Base-by-base conservation (phyloP, 23 tunicate genomes). In the Corella eumyota region DNA sequence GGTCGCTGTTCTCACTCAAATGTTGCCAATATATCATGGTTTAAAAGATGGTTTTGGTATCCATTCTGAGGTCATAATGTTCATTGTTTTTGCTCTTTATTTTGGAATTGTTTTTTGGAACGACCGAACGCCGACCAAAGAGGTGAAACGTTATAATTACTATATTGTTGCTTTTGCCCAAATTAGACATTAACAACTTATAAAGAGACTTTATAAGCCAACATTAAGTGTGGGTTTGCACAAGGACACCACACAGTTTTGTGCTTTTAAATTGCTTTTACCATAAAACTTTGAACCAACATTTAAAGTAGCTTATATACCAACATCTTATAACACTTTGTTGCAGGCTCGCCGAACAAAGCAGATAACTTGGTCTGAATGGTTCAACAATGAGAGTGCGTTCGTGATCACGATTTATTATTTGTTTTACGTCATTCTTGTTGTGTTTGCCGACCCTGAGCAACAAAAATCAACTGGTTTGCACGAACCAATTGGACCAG, bases 1-100 rank as follows among this genome's bases (percentile, higher is more conserved):
- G 3, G 25, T 54, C 17, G 94, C 94, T 25, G 73, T 84, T 36
- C 21, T 84, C 15, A 67, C 65, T 52, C 94, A 84, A 75, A 62
- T 84, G 72, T 63, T 84, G 15, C 94, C 94, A 6, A 65, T 84
- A 20, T 84, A 84, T 63, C 94, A 84, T 51, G 94, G 94, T 2
- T 67, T 84, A 13, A 84, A 84, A 64, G 94, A 84, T 67, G 94
- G 94, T 15, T 84, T 84, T 69, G 83, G 83, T 36, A 26, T 84
- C 15, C 94, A 84, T 58, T n/a, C 73, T 0, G 94, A 84, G 69
- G 45, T 75, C 24, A 84, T 84, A 25, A 63, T 84, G 51, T 64
- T 78, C 46, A 51, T 84, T 31, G 78, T 84, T 4, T 61, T 84
- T 50, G 83, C 78, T 32, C 17, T 84, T 1, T 84, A 84, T 53